Conservation (phyloP, 2,797 vertebrate species). For the Picus viridis region DNA sequence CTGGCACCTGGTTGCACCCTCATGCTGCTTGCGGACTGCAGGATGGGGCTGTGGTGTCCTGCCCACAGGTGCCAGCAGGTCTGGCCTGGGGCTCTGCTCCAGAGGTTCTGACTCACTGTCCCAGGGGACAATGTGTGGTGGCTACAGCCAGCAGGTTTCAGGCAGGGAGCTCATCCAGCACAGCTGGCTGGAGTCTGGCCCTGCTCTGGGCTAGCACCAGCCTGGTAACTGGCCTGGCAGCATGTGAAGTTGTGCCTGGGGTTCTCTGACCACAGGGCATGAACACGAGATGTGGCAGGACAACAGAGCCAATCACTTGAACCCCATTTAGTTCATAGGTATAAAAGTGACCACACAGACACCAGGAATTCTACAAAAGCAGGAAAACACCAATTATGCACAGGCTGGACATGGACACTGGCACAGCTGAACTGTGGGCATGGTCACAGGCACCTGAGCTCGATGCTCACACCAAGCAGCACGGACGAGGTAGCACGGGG, state of each 20-base stretch:
- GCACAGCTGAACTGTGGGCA: too few relatives aligned
- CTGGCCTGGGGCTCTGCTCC: not conserved
- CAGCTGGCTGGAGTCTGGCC: not conserved
- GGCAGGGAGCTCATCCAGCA: not conserved
- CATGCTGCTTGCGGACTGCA: not conserved
- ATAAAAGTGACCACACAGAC: too few relatives aligned
- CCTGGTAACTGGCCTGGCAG: too few relatives aligned
- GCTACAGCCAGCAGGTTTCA: not conserved
- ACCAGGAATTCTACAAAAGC: too few relatives aligned
- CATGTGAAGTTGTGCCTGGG: too few relatives aligned
- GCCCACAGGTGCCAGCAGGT: not conserved
- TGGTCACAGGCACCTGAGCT: not conserved
- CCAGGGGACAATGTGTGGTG: not conserved
- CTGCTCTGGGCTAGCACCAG: too few relatives aligned
- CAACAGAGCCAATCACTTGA: too few relatives aligned
- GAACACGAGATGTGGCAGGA: too few relatives aligned
- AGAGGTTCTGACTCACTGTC: not conserved
- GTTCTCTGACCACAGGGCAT: too few relatives aligned
- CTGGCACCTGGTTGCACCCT: not conserved
- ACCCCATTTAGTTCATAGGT: too few relatives aligned
- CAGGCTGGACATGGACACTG: too few relatives aligned
- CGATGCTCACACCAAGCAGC: not conserved
- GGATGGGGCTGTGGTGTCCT: not conserved
- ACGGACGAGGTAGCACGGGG: not conserved
- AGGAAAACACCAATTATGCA: too few relatives aligned